Conservation (phyloP, 2,797 vertebrate genomes). For the Pseudomugil tenellus region DNA sequence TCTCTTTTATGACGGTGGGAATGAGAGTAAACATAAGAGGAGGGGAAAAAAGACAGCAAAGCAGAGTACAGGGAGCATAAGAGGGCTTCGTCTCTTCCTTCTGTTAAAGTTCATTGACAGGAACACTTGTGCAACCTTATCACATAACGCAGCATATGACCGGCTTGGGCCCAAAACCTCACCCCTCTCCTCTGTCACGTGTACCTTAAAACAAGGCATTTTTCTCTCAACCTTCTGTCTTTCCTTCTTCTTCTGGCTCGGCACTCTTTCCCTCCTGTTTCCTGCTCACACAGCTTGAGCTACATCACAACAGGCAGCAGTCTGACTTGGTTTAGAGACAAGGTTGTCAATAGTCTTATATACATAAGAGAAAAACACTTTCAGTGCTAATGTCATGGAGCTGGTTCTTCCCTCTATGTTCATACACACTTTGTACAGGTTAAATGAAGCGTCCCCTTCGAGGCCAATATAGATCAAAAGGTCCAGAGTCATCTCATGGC, state of each 20-base stretch:
- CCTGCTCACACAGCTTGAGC: constrained; percentile 12
- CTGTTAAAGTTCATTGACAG: constrained; percentile 60
- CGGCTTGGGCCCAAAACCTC: constrained; percentile 32
- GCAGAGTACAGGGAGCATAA: constrained; percentile 15
- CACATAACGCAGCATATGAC: constrained; percentile 69
- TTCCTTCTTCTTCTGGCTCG: constrained; percentile 1
- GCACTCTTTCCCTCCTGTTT: background rate
- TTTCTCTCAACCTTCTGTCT: constrained; percentile 27
- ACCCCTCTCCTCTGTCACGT: constrained; percentile 45
- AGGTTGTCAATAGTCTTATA: constrained; percentile 53
- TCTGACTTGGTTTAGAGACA: constrained; percentile 65
- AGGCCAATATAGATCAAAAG: constrained; percentile 7
- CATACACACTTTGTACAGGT: constrained; percentile 54
- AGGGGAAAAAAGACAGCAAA: constrained; percentile 10
- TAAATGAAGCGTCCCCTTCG: constrained; percentile 56
- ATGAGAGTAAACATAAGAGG: constrained; percentile 26
- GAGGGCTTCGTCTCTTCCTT: constrained; percentile 31
- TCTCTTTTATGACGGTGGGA: constrained; percentile 25
- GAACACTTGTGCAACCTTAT: constrained; percentile 68
- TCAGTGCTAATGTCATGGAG: constrained; percentile 55
- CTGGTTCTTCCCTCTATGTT: constrained; percentile 30
- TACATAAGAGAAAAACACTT: constrained; percentile 52
- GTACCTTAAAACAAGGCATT: constrained; percentile 43
- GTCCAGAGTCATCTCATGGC: constrained; percentile 29
- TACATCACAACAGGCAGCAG: constrained; percentile 27